Percentiles rank a stretch among this genome's conserved stretches.
These are phyloP conservation scores for Nannobrachium achirus DNA, from an alignment of 2,113 vertebrate species.

Conservation along the genomic window DNA sequence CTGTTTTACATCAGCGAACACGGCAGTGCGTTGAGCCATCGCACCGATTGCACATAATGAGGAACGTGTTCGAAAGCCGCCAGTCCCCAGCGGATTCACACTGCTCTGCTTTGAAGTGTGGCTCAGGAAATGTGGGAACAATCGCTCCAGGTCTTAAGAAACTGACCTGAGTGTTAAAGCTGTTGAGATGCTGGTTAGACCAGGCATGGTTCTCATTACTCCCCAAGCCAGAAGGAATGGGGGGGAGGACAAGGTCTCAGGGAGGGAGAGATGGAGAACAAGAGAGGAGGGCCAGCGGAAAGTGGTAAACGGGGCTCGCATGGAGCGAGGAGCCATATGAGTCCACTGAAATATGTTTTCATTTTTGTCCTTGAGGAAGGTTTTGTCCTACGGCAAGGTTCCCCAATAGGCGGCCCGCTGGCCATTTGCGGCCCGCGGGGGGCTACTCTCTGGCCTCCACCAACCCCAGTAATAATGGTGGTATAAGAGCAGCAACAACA, in stretches of 20 bases:
- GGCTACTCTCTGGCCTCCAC: no score
- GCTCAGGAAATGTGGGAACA: conserved; percentile 39
- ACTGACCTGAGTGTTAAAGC: conserved; percentile 26
- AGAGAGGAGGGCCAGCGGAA: conserved; percentile 1
- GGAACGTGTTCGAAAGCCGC: conserved; percentile 22
- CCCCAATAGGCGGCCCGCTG: no score
- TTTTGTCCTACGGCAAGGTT: conserved; percentile 11
- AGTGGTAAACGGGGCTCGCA: conserved; percentile 3
- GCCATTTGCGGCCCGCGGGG: no score
- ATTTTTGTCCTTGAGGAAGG: conserved; percentile 10
- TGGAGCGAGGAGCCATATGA: conserved; percentile 2
- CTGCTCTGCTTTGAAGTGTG: conserved; percentile 17
- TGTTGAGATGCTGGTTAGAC: conserved; percentile 11
- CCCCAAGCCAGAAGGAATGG: not conserved
- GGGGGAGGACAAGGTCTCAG: not conserved
- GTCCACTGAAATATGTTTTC: conserved; percentile 16
- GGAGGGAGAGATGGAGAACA: conserved; percentile 5
- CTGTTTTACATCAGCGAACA: not conserved
- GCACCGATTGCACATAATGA: conserved; percentile 30
- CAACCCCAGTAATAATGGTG: no score
- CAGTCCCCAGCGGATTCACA: not conserved
- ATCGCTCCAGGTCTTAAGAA: conserved; percentile 5
- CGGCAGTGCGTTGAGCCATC: conserved; percentile 4
- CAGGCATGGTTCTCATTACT: conserved; percentile 47
- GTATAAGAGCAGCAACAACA: no score